A percentile compares a stretch with the other conserved stretches of the same genome.
Conservation (phyloP, 2,888 invertebrate genomes). For the Sesia apiformis region DNA sequence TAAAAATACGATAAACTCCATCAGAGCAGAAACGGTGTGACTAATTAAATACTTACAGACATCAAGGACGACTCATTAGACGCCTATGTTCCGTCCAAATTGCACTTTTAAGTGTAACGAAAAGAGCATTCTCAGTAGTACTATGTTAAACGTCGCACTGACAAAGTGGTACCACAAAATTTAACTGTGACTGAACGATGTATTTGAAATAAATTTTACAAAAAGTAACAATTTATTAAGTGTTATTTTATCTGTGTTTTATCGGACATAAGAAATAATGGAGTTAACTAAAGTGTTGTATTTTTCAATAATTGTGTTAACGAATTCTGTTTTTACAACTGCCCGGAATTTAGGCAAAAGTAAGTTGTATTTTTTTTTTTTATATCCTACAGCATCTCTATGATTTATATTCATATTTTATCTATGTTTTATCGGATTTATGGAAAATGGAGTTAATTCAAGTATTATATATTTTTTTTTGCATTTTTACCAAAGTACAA, state of each 20-base stretch:
- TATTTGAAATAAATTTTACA: neutral
- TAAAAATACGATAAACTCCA: no score
- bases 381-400: no score
- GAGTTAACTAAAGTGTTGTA: neutral
- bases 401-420: no score
- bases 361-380: no score
- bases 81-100: slow-evolving; percentile 33
- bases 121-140: slow-evolving; percentile 39
- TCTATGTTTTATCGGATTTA: no score
- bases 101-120: slow-evolving; percentile 53
- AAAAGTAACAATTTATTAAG: no score
- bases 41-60: no score
- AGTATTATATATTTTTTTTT: no score
- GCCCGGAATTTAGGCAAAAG: neutral
- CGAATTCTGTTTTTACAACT: neutral
- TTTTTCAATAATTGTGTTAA: neutral
- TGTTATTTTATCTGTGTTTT: neutral
- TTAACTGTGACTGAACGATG: neutral
- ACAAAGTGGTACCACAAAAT: slow-evolving; percentile 11
- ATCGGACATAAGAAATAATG: neutral
- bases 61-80: slow-evolving; percentile 30
- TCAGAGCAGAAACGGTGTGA: no score
- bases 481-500: no score
- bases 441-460: no score
- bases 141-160: slow-evolving; percentile 24